Base-by-base conservation (phyloP, 2,888 invertebrate genomes). In the Amphiduros pacificus region DNA sequence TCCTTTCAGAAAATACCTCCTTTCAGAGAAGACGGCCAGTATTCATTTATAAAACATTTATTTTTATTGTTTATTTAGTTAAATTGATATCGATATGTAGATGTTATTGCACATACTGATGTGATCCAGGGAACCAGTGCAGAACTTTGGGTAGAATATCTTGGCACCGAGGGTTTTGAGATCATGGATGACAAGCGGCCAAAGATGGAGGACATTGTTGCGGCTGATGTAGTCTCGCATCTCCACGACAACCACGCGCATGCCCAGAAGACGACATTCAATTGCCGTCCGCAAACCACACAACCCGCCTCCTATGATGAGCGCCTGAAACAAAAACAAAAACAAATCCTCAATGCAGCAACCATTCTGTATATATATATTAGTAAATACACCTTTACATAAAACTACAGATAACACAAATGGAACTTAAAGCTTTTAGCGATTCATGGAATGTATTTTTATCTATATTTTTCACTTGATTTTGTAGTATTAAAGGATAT, bases 181-280 rank as follows among this genome's bases (percentile, higher is more conserved):
- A 84, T 96, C 96, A 72, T 93, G 91, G 61, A 97, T 95, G 36
- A 95, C 94, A 83, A 94, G 95, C 54, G 94, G 94, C 96, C 96
- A 97, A 69, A 97, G 84, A 81, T 96, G 95, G 53, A 96, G 87
- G 28, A 96, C 95, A 82, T 96, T 96, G 85, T 96, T 94, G 28
- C 96, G 87, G 1, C 94, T 92, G 84, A 96, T 90, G 6, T 64
- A 88, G 82, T 95, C 94, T 54, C 96, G 87, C 82, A 94, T 94
- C 82, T 97, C 96, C 9, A 85, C 71, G 4, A 94, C 85, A 2
- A 95, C 90, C 55, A 92, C 94, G 87, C 94, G 93, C 66, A 94
- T 93, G 27, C 95, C 96, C n/a, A 96, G 85, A 51, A 97, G 84
- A 80, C 95, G 94, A 60, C 93, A 93, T 83, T 97, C 96, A 66